Base-by-base conservation (phyloP, 2,888 invertebrate species). In the Volucella inanis region DNA sequence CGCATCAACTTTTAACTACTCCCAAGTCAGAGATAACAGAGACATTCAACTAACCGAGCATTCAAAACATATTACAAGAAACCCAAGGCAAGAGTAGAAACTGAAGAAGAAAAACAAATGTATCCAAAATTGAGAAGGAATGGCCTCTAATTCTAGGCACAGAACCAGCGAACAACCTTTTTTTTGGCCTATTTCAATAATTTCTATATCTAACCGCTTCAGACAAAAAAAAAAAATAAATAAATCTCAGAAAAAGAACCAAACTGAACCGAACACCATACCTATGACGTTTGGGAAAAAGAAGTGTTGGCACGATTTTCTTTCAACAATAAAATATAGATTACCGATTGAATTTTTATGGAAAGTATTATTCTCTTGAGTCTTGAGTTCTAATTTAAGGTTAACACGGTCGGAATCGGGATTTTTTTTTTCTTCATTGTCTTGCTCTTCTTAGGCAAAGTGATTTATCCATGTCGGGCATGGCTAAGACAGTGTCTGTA, bases 241-340 rank as follows among this genome's bases (percentile, higher is more conserved):
- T n/a, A 12, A 49, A 49, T 9, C 12, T 14, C 2, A 49, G n/a
- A 12, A 12, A 14, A 0, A 52, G 2, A 22, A 31, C 31, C 4
- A 3, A 22, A 22, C 3, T 3, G 3, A 22, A 1, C 22, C 31
- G 31, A 31, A 31, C 31, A 31, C 22, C n/a, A 15, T 15, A 49
- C 49, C 49, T 14, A 49, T n/a, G 41, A 18, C 15, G 11, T 49
- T 14, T 50, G 41, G 45, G 45, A 67, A 31, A 55, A 67, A 57
- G 18, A 62, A 47, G 65, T 82, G 77, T 71, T 71, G 61, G 75
- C 75, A 84, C 80, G 84, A 75, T 84, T 79, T 75, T 31, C 55
- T 62, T 59, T 49, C 15, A 79, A 67, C 64, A 52, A 68, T 39
- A 67, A 70, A 79, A 75, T 59, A 84, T 75, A 75, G 79, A 75